phyloP scores from a whole-genome alignment of 2,888 invertebrate species.

The Spodoptera exigua region DNA sequence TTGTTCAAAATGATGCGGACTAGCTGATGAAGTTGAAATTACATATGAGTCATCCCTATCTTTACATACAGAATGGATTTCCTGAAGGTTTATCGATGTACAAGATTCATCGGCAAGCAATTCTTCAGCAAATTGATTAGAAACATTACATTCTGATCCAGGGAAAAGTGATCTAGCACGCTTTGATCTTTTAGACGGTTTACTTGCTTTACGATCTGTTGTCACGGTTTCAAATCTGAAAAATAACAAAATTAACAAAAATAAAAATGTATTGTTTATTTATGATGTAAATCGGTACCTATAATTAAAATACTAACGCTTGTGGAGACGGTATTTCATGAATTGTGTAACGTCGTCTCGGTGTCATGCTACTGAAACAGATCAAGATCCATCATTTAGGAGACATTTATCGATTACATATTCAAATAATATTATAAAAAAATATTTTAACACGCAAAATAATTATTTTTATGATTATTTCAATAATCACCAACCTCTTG shows the following conservation, averaged over 20 bases:
- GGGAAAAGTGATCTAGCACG: slow-evolving; percentile 14
- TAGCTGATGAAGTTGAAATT: slow-evolving; percentile 13
- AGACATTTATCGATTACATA: slow-evolving; percentile 5
- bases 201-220: no score
- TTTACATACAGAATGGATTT: slow-evolving; percentile 5
- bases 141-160: slow-evolving; percentile 9
- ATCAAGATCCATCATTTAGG: slow-evolving; percentile 9
- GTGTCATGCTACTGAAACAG: slow-evolving; percentile 13
- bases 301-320: slow-evolving; percentile 13
- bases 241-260: slow-evolving; percentile 5
- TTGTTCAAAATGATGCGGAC: no score
- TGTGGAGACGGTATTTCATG: slow-evolving; percentile 12
- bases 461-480: slow-evolving; percentile 9
- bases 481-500: slow-evolving; percentile 5
- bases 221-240: no score
- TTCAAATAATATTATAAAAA: slow-evolving; percentile 2
- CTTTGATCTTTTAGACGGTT: slow-evolving; percentile 9
- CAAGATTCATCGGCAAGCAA: slow-evolving; percentile 3
- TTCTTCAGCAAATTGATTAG: slow-evolving; percentile 9
- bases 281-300: slow-evolving; percentile 7
- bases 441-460: neutral
- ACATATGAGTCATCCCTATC: slow-evolving; percentile 9
- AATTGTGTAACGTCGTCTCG: slow-evolving; percentile 21
- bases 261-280: neutral
- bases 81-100: neutral